Evolutionary conservation across 2,888 invertebrate genomes (phyloP), one percentile per base, ranked within the genome.

Genomic region (Psococerastis gibbosa): DNA sequence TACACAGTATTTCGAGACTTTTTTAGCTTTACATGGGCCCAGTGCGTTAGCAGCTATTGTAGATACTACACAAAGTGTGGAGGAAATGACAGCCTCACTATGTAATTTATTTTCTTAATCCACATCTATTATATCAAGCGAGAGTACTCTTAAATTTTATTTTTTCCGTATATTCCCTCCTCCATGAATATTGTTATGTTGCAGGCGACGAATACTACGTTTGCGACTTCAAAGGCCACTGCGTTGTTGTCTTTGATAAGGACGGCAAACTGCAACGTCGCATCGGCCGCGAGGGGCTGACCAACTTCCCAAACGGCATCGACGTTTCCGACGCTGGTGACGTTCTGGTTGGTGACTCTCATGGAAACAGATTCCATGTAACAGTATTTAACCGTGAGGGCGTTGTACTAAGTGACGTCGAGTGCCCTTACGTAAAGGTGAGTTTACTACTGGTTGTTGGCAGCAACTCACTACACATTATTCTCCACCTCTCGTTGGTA

Each of bases 221-320:
- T 47, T 95, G 94, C 64, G 94, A 95, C 65, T 95, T 94, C 64
- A 95, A 95, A 65, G 94, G 92, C 43, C 94, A 94, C 66, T 92
- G 92, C 63, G 92, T 94, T 43, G 92, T 92, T 20, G 92, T 94
- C 41, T 92, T 92, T 62, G 85, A 81, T 59, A 89, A 91, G 60
- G 83, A 85, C 50, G 94, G 94, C 45, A 75, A 76, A 49, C 94
- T 88, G 65, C 66, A 89, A 56, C 80, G 92, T 52, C 80, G 89
- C 53, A 94, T 95, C 61, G 95, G 94, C 51, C 84, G 83, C 65
- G 91, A 94, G 65, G 88, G 80, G 60, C 77, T 94, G 54, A 95
- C 94, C 55, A 91, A 91, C 65, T 95, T 91, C 64, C 95, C 94
- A 4, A 95, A 94, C 62, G 95, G 95, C 51, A 94, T 95, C 57